Percentiles rank a stretch among this genome's conserved stretches.
phyloP scores from a whole-genome alignment of 2,113 vertebrate species.

The Aldabrachelys gigantea region DNA sequence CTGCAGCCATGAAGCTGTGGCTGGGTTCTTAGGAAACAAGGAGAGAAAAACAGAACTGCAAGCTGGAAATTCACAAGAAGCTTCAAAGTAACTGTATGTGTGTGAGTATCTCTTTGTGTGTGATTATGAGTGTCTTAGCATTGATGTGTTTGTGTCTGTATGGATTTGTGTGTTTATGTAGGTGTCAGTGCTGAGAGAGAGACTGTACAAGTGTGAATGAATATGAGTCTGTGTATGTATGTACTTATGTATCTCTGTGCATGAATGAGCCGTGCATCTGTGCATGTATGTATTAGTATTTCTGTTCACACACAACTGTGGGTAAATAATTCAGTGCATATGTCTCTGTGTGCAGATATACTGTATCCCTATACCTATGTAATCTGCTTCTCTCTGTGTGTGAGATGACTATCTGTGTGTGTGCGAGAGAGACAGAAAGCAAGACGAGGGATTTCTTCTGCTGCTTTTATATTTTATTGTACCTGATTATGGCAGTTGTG shows the following conservation, averaged over 20 bases:
- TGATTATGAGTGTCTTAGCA: neutral
- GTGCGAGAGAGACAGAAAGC: neutral
- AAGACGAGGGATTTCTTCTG: neutral
- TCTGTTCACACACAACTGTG: neutral
- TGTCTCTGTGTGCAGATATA: accelerated
- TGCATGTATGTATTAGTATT: neutral
- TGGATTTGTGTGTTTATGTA: too few relatives aligned
- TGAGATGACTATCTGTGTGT: neutral
- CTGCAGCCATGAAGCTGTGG: neutral
- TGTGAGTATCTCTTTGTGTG: neutral
- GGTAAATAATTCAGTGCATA: neutral
- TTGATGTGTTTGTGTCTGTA: neutral
- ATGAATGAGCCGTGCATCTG: neutral
- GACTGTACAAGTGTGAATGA: neutral
- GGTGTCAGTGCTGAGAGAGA: neutral
- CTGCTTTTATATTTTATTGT: neutral
- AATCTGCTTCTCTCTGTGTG: neutral
- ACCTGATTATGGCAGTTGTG: neutral
- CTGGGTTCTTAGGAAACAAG: neutral
- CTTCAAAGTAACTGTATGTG: neutral
- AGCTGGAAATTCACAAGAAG: neutral
- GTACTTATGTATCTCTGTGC: neutral
- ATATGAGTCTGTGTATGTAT: neutral
- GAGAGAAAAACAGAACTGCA: neutral
- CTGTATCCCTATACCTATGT: neutral